phyloP scores from a whole-genome alignment of 2,113 vertebrate genomes.

The Corythornis vintsioides region DNA sequence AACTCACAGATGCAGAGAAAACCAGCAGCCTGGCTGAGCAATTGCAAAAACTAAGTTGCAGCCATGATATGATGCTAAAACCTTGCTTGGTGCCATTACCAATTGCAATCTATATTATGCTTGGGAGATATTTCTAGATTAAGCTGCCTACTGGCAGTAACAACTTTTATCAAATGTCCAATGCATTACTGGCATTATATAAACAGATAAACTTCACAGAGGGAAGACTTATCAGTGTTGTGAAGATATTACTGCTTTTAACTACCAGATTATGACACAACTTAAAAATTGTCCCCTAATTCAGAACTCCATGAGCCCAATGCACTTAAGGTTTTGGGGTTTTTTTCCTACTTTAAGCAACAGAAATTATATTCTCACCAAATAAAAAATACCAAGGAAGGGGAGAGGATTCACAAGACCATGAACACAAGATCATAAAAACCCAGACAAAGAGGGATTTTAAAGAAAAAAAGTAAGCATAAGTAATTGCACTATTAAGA shows the following conservation, averaged over 20 bases:
- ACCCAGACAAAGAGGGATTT: background rate
- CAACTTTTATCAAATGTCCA: background rate
- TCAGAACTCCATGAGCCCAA: background rate
- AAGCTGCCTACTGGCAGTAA: background rate
- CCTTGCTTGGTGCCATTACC: background rate
- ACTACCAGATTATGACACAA: background rate
- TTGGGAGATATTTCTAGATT: background rate
- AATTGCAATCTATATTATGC: background rate
- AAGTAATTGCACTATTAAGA: background rate
- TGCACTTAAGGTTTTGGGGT: background rate
- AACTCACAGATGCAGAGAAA: background rate
- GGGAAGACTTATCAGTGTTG: background rate
- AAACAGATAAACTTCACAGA: background rate
- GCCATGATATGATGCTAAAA: background rate
- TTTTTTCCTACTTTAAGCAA: background rate
- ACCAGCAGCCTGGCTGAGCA: background rate
- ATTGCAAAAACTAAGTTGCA: slow-evolving; percentile 12
- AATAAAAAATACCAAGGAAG: background rate
- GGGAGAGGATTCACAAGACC: background rate
- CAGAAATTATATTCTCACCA: background rate
- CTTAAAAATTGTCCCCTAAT: background rate
- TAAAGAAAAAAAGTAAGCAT: background rate
- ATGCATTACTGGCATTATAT: background rate
- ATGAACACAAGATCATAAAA: background rate
- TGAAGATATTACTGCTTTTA: background rate